Percentiles rank a stretch among this genome's conserved stretches.
Conservation (phyloP, 1,140 invertebrate species). For the Calliphora vicina region DNA sequence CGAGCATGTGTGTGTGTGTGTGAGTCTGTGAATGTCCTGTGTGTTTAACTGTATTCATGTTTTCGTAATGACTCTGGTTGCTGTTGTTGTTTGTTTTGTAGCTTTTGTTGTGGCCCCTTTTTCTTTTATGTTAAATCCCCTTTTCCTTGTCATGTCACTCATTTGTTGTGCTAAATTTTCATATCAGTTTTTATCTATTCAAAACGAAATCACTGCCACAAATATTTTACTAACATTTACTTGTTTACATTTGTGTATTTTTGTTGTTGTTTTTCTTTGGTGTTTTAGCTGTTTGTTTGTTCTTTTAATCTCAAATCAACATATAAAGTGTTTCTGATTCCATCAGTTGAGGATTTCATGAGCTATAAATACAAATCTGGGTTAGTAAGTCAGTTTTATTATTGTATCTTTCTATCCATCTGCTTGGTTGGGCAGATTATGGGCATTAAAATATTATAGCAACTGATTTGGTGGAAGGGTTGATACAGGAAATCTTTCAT, state of each 20-base stretch:
- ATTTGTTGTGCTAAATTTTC: neutral
- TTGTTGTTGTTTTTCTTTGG: too few species aligned
- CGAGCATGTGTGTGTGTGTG: neutral
- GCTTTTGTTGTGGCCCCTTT: neutral
- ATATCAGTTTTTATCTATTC: conserved; percentile 2
- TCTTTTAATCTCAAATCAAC: neutral
- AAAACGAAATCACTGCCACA: conserved; percentile 23
- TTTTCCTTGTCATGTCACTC: neutral
- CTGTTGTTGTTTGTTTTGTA: conserved; percentile 12
- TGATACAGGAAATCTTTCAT: neutral
- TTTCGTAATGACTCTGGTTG: neutral
- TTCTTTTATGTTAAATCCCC: neutral
- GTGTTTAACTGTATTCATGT: neutral
- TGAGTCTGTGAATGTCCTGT: neutral
- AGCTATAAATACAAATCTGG: neutral
- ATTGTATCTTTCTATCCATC: neutral
- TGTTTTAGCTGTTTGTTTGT: neutral
- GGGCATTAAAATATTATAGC: neutral
- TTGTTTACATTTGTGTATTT: neutral
- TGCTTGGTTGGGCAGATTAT: neutral
- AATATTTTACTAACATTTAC: neutral
- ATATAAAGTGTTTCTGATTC: neutral
- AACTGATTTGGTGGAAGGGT: neutral
- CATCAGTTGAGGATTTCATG: neutral
- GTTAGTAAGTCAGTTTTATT: neutral